A percentile compares a stretch with the other conserved stretches of the same genome.
These are phyloP conservation scores for Centruroides vittatus DNA, from an alignment of 1,140 invertebrate species.

Conservation along the genomic window DNA sequence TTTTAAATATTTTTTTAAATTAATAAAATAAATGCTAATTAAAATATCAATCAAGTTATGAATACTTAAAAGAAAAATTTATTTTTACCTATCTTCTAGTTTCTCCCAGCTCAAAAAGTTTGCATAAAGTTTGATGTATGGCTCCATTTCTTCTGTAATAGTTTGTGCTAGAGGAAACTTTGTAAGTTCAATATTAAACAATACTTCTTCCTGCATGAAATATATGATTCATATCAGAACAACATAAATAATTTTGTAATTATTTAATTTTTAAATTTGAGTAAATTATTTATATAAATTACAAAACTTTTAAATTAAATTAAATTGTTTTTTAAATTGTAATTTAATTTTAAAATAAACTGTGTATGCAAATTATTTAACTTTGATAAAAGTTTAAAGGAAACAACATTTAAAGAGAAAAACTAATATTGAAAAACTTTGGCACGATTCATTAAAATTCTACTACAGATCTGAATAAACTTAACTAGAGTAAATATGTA, in stretches of 20 bases:
- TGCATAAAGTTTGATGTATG: slow-evolving; percentile 37
- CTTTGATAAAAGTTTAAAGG: no score
- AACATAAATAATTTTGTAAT: not conserved
- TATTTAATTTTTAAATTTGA: no score
- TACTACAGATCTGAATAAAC: no score
- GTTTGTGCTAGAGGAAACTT: slow-evolving; percentile 58
- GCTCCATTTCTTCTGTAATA: slow-evolving; percentile 30
- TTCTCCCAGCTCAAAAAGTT: slow-evolving; percentile 56
- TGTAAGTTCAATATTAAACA: slow-evolving; percentile 63
- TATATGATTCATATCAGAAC: not conserved
- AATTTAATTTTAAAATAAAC: no score
- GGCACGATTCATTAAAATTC: no score
- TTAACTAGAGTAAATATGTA: no score
- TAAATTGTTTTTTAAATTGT: no score
- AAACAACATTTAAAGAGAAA: no score
- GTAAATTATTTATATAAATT: no score
- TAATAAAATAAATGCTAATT: not conserved
- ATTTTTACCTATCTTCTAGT: slow-evolving; percentile 46
- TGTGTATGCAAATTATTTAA: no score
- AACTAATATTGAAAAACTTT: no score
- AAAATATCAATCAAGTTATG: not conserved
- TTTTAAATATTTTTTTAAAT: not conserved
- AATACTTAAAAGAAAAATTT: slow-evolving; percentile 14
- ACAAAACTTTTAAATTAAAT: no score
- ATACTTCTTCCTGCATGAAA: slow-evolving; percentile 49